Conservation (phyloP, 2,797 vertebrate genomes). For the Mormyrus hasselquistii region DNA sequence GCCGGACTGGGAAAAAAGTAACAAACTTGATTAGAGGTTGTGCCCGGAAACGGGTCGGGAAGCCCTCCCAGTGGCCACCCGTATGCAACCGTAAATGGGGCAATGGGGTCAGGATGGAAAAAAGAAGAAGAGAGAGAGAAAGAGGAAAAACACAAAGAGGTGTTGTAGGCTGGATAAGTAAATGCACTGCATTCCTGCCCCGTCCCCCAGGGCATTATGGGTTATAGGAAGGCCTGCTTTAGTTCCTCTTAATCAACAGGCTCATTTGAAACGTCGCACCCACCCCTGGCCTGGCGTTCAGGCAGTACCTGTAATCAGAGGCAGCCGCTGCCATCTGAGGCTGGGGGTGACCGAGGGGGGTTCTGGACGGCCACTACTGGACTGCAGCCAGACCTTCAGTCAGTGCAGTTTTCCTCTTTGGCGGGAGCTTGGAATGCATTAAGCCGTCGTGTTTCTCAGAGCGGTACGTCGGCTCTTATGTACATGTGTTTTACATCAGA, state of each 20-base stretch:
- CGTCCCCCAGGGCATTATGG: not conserved
- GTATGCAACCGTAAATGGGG: not conserved
- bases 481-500: constrained; percentile 7
- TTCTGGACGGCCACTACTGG: not conserved
- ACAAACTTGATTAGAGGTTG: not conserved
- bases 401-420: constrained; percentile 4
- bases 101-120: not conserved
- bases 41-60: not conserved
- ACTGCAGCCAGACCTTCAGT: constrained; percentile 13
- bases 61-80: not conserved
- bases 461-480: not conserved
- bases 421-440: not conserved
- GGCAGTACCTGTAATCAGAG: not conserved
- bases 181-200: not conserved
- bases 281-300: not conserved
- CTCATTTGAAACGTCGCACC: not conserved
- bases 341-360: not conserved
- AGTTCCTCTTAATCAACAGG: constrained; percentile 7
- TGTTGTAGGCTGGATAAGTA: not conserved
- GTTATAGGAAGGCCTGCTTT: constrained; percentile 12
- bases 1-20: not conserved
- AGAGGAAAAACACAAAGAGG: not conserved
- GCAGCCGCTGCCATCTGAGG: not conserved
- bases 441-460: not conserved
- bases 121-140: not conserved